Percentiles rank a stretch among this genome's conserved stretches.
Evolutionary conservation across 1,140 invertebrate genomes (phyloP).

Genomic region (Galendromus occidentalis): DNA sequence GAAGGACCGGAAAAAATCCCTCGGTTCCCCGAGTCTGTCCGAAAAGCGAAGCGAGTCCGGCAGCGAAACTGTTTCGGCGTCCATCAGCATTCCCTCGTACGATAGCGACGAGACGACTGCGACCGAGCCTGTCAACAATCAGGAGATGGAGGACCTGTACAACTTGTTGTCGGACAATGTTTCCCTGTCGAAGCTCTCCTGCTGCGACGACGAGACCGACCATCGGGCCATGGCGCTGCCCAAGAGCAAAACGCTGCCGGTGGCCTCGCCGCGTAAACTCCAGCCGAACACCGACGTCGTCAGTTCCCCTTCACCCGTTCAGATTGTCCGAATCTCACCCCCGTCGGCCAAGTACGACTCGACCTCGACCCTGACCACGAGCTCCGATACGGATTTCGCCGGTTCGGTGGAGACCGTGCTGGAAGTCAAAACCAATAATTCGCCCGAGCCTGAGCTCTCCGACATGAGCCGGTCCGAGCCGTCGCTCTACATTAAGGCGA

Average conservation of each 20-base stretch:
- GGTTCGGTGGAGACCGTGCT: constrained; percentile 6
- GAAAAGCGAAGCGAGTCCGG: constrained; percentile 1
- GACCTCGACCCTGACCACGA: not conserved
- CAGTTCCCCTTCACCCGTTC: not conserved
- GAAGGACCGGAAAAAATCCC: not conserved
- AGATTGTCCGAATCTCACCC: constrained; percentile 1
- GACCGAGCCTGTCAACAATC: constrained; percentile 4
- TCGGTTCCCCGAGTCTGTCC: not conserved
- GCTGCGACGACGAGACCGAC: constrained; percentile 1
- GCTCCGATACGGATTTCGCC: constrained; percentile 2
- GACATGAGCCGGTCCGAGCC: constrained; percentile 7
- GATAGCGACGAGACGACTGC: not conserved
- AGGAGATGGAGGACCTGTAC: constrained; percentile 3
- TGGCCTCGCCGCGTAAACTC: not conserved
- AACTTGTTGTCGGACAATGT: constrained; percentile 2
- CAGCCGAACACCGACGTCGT: no score
- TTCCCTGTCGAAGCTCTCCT: not conserved
- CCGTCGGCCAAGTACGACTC: constrained; percentile 8
- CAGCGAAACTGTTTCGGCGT: not conserved
- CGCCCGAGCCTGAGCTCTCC: not conserved
- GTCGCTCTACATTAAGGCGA: not conserved
- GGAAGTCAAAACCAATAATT: not conserved
- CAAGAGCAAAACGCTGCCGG: not conserved
- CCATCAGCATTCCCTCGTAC: constrained; percentile 10
- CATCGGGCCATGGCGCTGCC: not conserved